Evolutionary conservation across 2,113 vertebrate species (phyloP), one percentile per base, ranked within the genome.

Genomic region (Girardinichthys multiradiatus): DNA sequence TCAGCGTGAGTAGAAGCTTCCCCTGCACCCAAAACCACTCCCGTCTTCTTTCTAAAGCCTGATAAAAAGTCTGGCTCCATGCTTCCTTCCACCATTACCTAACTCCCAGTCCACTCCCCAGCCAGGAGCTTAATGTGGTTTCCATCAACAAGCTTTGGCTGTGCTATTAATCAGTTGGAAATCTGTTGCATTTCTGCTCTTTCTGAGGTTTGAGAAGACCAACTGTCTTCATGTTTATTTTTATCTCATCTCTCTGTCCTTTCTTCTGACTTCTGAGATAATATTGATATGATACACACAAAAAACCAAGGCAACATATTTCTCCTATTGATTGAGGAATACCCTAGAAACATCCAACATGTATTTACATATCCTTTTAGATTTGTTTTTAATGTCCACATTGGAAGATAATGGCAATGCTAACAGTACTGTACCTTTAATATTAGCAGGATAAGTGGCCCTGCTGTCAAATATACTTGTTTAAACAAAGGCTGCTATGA

Each of bases 111-210:
- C 70, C 57, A 68, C 62, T 65, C 70, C 77, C 70, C 73, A 57
- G 59, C 65, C 74, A 83, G 82, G 75, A 92, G 74, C 68, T 76
- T 84, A 86, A 90, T 90, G 81, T 91, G 86, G 80, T 91, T 92
- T 90, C 82, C 59, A 57, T 83, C 89, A 92, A 87, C 88, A 88
- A 82, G 76, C 87, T 74, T 81, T 85, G 72, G 87, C 86, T 90
- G 79, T 83, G 79, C 82, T 85, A 91, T 91, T 92, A 90, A 91
- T 90, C 90, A 90, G 86, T 76, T 87, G 82, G 81, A 91, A 90
- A 90, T 86, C 73, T 76, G 75, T 76, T 85, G 81, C 79, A 73
- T 84, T 88, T 87, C 88, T 77, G 87, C 70, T 84, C 60, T 37
- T 77, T 67, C 70, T 54, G 72, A 87, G 74, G 83, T 76, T 45